Conservation (phyloP, 2,888 invertebrate genomes). For the Leucania comma region DNA sequence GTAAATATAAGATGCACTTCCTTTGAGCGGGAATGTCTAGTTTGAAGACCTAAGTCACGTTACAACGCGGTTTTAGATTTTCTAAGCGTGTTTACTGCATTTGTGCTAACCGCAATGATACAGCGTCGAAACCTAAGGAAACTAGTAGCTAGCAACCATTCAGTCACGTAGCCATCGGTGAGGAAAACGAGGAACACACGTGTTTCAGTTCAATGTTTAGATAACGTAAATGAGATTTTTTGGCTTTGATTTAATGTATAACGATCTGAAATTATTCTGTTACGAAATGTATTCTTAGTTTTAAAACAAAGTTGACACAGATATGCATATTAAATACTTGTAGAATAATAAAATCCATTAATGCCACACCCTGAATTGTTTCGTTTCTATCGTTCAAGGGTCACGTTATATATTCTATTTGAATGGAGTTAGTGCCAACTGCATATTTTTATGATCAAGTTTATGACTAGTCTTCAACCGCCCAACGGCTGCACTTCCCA, state of each 20-base stretch:
- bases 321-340: conserved; percentile 23
- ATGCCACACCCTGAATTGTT: conserved; percentile 57
- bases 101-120: conserved; percentile 51
- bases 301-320: conserved; percentile 4
- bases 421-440: conserved; percentile 26
- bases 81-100: conserved; percentile 33
- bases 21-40: conserved; percentile 7
- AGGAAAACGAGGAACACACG: conserved; percentile 49
- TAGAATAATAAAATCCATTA: conserved; percentile 46
- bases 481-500: conserved; percentile 56
- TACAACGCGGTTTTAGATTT: conserved; percentile 14
- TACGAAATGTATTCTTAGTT: conserved; percentile 11
- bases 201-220: conserved; percentile 13
- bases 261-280: conserved; percentile 16
- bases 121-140: conserved; percentile 37
- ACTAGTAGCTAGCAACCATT: conserved; percentile 37
- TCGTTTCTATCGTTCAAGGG: conserved; percentile 51
- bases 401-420: conserved; percentile 50
- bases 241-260: not conserved
- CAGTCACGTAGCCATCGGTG: conserved; percentile 51
- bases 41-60: conserved; percentile 7
- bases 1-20: conserved; percentile 14
- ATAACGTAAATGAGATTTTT: conserved; percentile 15
- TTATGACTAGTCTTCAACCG: conserved; percentile 43
- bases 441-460: conserved; percentile 58